These are phyloP conservation scores for Camponotus pennsylvanicus DNA, from an alignment of 1,140 invertebrate species.

Conservation along the genomic window DNA sequence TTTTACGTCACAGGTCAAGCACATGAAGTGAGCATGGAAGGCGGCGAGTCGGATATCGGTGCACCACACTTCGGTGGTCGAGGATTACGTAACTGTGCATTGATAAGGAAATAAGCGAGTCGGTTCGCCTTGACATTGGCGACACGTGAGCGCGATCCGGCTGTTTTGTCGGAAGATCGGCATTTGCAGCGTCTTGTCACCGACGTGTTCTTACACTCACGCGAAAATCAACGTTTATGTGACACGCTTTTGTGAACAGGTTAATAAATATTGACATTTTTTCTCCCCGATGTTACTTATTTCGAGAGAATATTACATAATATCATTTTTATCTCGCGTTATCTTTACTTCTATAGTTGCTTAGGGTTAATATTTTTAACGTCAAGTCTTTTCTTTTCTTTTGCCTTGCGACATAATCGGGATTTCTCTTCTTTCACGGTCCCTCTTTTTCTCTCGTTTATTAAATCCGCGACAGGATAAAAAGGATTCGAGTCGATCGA, in stretches of 20 bases:
- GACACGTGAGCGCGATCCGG: slow-evolving; percentile 42
- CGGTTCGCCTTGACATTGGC: slow-evolving; percentile 74
- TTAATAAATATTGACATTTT: neutral
- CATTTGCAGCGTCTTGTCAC: too few species aligned
- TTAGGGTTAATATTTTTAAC: neutral
- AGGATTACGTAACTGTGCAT: slow-evolving; percentile 66
- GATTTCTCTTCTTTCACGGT: neutral
- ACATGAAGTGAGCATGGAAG: slow-evolving; percentile 74
- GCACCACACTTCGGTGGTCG: slow-evolving; percentile 57
- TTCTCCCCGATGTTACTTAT: neutral
- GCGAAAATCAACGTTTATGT: neutral
- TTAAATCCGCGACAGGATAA: neutral
- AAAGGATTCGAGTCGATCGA: neutral
- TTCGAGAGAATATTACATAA: neutral
- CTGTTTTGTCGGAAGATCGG: slow-evolving; percentile 48
- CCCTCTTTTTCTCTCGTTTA: neutral
- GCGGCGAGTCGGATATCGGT: slow-evolving; percentile 71
- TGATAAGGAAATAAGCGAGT: slow-evolving; percentile 74
- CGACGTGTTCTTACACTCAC: too few species aligned
- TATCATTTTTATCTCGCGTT: neutral
- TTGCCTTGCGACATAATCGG: neutral
- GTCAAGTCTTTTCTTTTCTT: neutral
- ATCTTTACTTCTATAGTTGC: neutral
- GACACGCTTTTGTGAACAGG: neutral
- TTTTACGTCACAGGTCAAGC: slow-evolving; percentile 73